Conservation (phyloP, 2,113 vertebrate species). For the Ariopsis seemanni region DNA sequence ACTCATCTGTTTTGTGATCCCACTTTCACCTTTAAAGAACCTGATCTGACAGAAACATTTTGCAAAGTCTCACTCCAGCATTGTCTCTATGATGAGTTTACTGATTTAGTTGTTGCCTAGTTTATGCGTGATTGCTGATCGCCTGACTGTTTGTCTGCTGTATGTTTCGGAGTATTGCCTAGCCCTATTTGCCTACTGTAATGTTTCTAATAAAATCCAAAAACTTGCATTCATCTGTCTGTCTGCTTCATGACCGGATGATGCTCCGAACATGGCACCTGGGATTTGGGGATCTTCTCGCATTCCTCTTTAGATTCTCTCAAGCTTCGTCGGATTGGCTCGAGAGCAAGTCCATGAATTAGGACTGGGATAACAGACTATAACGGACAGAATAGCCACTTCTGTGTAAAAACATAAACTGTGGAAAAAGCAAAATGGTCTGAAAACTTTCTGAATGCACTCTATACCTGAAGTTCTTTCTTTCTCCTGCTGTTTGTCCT, state of each 20-base stretch:
- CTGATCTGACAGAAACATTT: background rate
- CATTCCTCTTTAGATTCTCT: background rate
- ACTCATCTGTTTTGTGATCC: background rate
- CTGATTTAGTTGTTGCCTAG: background rate
- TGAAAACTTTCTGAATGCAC: slow-evolving; percentile 19
- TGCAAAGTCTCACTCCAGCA: background rate
- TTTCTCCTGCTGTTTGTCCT: background rate
- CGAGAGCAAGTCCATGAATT: background rate
- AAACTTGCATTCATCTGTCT: background rate
- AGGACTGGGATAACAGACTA: background rate
- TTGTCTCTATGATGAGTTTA: background rate
- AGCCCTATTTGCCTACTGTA: background rate
- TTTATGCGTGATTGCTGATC: background rate
- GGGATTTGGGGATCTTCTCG: background rate
- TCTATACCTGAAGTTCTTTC: background rate
- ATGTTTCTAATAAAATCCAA: background rate
- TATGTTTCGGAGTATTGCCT: background rate
- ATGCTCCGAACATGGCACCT: background rate
- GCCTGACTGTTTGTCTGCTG: background rate
- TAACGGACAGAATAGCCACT: background rate
- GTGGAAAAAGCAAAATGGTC: background rate
- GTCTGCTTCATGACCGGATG: background rate
- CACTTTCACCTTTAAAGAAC: background rate
- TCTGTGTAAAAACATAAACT: background rate
- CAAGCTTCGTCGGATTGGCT: background rate